Evolutionary conservation across 2,113 vertebrate species (phyloP), one percentile per base, ranked within the genome.

Genomic region (Megalops atlanticus): DNA sequence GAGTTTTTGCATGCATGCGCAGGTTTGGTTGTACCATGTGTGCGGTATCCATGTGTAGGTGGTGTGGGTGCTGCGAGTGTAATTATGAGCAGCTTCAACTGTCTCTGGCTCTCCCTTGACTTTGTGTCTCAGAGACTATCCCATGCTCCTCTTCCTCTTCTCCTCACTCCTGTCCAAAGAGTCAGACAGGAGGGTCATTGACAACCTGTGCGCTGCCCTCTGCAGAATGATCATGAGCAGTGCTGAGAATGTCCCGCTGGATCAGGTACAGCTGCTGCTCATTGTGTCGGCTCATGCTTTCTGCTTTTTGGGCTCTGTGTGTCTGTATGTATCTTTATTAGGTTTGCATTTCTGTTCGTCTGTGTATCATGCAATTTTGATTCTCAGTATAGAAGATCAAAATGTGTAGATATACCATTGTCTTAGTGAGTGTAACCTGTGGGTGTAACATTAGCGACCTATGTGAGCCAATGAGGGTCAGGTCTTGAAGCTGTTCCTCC

Each of bases 171-270:
- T 96, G 84, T 73, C 88, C 0, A 94, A 92, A 79, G 95, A 97
- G 86, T 84, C 89, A 0, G 93, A 96, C 40, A 84, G 83, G 39
- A 90, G 92, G 15, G 96, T 96, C 45, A 93, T 93, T 4, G 96
- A 97, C 91, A 97, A 97, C 87, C 92, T 97, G 85, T 97, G 96
- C 40, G 96, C 93, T 43, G 96, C 96, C 24, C 92, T 97, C 2
- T 95, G 95, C 83, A 93, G 96, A 71, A 94, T 97, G 92, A 92
- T 96, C 74, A 74, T 95, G 86, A 92, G 91, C 84, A 94, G 93
- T 38, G 84, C 90, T 35, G 89, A 84, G 0, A 91, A 87, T 0
- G 92, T 96, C 6, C 95, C 95, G 0, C 91, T 96, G 21, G 93
- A 95, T 64, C 96, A 97, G 96, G 96, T 96, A 85, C 77, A 16